These are phyloP conservation scores for Pogonognathellus flavescens DNA, from an alignment of 1,140 invertebrate species.

Conservation along the genomic window DNA sequence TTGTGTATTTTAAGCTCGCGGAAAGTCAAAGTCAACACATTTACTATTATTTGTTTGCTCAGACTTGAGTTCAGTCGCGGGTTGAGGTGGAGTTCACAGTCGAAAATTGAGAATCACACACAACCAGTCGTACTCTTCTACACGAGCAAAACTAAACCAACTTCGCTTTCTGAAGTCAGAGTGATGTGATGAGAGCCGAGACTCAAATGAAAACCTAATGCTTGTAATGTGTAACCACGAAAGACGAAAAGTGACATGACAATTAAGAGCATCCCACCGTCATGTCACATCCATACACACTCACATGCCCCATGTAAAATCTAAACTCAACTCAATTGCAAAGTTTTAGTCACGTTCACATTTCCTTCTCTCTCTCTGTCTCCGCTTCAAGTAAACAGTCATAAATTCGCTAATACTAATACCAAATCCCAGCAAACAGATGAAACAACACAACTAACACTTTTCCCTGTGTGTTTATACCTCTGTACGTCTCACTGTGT, in stretches of 20 bases:
- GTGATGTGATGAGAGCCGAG: too few species aligned
- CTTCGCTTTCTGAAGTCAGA: neutral
- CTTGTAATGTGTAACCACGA: neutral
- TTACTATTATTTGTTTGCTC: constrained; percentile 40
- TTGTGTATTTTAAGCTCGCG: constrained; percentile 30
- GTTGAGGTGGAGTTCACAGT: neutral
- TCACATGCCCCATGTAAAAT: too few species aligned
- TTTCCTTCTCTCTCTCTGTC: too few species aligned
- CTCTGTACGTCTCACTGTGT: too few species aligned
- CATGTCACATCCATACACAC: neutral
- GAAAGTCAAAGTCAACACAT: constrained; percentile 46
- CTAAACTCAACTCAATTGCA: constrained; percentile 13
- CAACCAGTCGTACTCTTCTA: neutral
- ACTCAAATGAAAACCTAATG: neutral
- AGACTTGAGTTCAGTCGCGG: neutral
- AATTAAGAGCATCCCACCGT: neutral
- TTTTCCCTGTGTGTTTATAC: too few species aligned
- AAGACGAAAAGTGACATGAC: constrained; percentile 2
- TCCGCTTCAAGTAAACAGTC: constrained; percentile 13
- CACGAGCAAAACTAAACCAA: neutral
- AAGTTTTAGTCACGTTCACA: constrained; percentile 17
- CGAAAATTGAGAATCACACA: neutral
- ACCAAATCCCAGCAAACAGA: neutral
- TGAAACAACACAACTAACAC: neutral
- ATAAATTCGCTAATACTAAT: constrained; percentile 27